These are phyloP conservation scores for Conus canariensis DNA, from an alignment of 2,888 invertebrate species.

Conservation along the genomic window DNA sequence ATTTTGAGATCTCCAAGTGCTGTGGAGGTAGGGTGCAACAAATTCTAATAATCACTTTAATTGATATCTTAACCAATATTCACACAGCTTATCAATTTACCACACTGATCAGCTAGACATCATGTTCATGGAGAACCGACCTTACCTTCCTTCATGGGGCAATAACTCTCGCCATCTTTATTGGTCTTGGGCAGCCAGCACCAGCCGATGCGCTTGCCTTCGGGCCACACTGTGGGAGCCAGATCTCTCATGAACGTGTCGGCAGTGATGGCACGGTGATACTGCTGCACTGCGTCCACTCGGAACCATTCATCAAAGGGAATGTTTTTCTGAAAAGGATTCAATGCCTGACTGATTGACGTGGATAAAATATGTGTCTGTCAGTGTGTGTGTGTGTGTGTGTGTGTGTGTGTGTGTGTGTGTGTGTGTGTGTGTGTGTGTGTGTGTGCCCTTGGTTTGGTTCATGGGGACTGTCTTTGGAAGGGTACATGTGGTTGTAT, in stretches of 20 bases:
- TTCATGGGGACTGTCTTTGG: too few relatives aligned
- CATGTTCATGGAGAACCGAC: too few relatives aligned
- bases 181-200: conserved; percentile 60
- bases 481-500: too few relatives aligned
- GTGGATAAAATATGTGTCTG: not conserved
- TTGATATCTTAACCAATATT: too few relatives aligned
- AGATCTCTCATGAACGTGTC: conserved; percentile 74
- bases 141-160: conserved; percentile 74
- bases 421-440: not conserved
- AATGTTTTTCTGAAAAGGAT: conserved; percentile 69
- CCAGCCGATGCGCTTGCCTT: conserved; percentile 70
- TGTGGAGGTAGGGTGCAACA: too few relatives aligned
- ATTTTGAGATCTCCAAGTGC: too few relatives aligned
- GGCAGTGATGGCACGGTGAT: conserved; percentile 72
- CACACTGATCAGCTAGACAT: too few relatives aligned
- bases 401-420: conserved; percentile 10
- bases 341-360: too few relatives aligned
- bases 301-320: conserved; percentile 76
- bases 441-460: too few relatives aligned
- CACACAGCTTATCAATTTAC: too few relatives aligned
- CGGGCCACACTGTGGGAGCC: conserved; percentile 73
- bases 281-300: conserved; percentile 66
- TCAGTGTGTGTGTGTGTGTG: not conserved
- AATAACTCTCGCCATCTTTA: conserved; percentile 54
- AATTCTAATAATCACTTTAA: too few relatives aligned